Conservation (phyloP, 2,797 vertebrate species). For the Thunnus albacares region DNA sequence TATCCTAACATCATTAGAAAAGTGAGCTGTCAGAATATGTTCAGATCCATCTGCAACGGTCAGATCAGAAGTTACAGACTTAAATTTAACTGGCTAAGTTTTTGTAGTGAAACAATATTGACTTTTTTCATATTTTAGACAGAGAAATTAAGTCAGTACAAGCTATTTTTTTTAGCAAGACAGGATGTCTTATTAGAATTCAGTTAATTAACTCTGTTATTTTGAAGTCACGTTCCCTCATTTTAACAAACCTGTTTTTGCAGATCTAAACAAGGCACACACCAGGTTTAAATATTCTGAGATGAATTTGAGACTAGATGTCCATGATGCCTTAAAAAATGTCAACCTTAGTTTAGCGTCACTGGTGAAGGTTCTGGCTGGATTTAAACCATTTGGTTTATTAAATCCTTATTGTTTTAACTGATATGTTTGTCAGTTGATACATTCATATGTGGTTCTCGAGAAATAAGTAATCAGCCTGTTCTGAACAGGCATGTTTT, state of each 20-base stretch:
- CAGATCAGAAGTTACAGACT: conserved; percentile 27
- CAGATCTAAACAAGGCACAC: conserved; percentile 11
- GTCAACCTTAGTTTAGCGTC: neutral
- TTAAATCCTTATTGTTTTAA: too few relatives aligned
- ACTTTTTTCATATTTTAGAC: conserved; percentile 12
- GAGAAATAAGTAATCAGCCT: too few relatives aligned
- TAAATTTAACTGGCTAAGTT: conserved; percentile 25
- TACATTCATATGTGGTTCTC: too few relatives aligned
- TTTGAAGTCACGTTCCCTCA: neutral
- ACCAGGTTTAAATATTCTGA: conserved; percentile 17
- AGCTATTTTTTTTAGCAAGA: neutral
- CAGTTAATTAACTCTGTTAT: conserved; percentile 20
- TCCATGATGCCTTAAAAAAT: conserved; percentile 9
- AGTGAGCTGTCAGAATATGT: conserved; percentile 39
- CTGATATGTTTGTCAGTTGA: too few relatives aligned
- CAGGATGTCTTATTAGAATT: conserved; percentile 9
- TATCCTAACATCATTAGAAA: conserved; percentile 36
- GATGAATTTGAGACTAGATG: conserved; percentile 1
- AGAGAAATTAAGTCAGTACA: neutral
- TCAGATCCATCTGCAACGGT: conserved; percentile 42
- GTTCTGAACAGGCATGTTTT: too few relatives aligned
- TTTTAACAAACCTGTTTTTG: conserved; percentile 10
- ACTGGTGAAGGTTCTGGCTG: too few relatives aligned
- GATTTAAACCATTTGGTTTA: too few relatives aligned
- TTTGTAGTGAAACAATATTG: conserved; percentile 10